Evolutionary conservation across 2,113 vertebrate species (phyloP).

Genomic region (Thymallus thymallus): DNA sequence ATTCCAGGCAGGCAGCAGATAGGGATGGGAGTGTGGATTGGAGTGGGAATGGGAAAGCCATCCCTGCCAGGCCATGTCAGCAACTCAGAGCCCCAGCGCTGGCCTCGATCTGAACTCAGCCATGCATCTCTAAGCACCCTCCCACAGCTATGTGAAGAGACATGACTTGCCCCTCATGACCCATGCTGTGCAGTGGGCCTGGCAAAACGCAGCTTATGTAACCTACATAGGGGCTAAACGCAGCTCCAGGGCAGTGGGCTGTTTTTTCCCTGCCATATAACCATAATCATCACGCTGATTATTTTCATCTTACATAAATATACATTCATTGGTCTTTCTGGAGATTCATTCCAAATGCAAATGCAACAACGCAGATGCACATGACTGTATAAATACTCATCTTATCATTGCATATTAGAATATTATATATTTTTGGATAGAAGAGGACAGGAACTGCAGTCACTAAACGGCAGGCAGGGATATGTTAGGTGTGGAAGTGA

Average conservation of each 20-base stretch:
- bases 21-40: too few relatives aligned
- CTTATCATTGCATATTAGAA: too few relatives aligned
- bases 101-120: conserved; percentile 54
- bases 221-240: conserved; percentile 41
- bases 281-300: conserved; percentile 14
- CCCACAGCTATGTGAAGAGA: conserved; percentile 50
- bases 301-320: conserved; percentile 39
- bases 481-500: too few relatives aligned
- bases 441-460: too few relatives aligned
- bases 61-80: conserved; percentile 38
- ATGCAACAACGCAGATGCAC: background rate
- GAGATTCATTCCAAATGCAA: background rate
- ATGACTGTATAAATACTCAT: background rate
- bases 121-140: conserved; percentile 60
- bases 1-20: conserved; percentile 29
- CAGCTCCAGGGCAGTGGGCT: conserved; percentile 25
- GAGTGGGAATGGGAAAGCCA: conserved; percentile 6
- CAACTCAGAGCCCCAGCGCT: conserved; percentile 36
- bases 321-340: conserved; percentile 10
- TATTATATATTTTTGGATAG: too few relatives aligned
- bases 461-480: background rate
- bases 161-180: conserved; percentile 41
- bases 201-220: conserved; percentile 45
- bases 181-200: background rate
- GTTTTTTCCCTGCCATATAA: background rate